Base-by-base conservation (phyloP, 2,113 vertebrate genomes). In the Corynorhinus townsendii region DNA sequence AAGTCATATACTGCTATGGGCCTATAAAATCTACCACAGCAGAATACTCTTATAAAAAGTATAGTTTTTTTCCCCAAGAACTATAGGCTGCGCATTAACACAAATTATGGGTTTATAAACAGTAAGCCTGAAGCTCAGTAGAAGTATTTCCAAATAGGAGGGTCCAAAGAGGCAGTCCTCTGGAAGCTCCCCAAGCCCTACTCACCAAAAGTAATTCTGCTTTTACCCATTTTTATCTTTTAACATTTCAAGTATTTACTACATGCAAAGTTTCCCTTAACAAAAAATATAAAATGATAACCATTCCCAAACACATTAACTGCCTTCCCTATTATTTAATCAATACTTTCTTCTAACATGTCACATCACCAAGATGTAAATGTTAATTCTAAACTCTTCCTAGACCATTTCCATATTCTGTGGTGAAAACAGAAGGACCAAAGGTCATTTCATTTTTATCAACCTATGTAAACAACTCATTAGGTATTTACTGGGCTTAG, bases 371-470 rank as follows among this genome's bases (percentile, higher is more conserved):
- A 38, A 96, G 10, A 43, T 77, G 8, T 87, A 40, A 88, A 96
- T 86, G 49, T 71, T 91, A 94, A 94, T n/a, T 84, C 66, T 87
- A 84, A 88, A 91, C 64, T 83, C 71, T 88, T 95, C 38, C 22
- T 75, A 94, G 35, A 33, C 38, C 69, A 92, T 33, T 89, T 94
- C 89, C 79, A 91, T 90, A 94, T 76, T 85, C 47, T 85, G 72
- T 81, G 68, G 71, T 62, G 17, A 93, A 95, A 97, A 95, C n/a
- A 77, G 79, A 92, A 91, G 72, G 77, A 91, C 17, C 91, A 95
- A 97, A 91, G 87, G 84, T 85, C 81, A 91, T 59, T 40, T 89
- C 82, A 95, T 96, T 91, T 94, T 17, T 62, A 91, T 64, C 40
- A 77, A 89, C 66, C 45, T 62, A 38, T 62, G 66, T 82, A 89